Base-by-base conservation (phyloP, 2,888 invertebrate species). In the Nipponacmea schrenckii region DNA sequence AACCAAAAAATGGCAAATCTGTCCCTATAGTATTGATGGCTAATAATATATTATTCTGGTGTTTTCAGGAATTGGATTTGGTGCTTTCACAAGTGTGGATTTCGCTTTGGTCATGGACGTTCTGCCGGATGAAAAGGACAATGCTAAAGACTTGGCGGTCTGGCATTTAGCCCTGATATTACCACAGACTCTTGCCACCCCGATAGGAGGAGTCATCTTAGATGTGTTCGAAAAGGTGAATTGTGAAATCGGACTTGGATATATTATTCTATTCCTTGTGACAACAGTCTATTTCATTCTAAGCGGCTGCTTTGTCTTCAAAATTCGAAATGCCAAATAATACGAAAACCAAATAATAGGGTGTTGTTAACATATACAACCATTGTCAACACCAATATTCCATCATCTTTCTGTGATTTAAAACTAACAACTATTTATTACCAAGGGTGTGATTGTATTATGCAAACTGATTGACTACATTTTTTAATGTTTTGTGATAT, bases 81-180 rank as follows among this genome's bases (percentile, higher is more conserved):
- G 88, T 1, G 81, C 86, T 10, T 88, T 81, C 73, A 85, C 85
- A 76, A 83, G 87, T 1, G 87, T 88, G 8, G 88, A 88, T 74
- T 88, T 88, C 73, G 88, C 88, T 45, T 77, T 87, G 56, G 85
- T 88, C 17, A 87, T 88, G 87, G 88, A 88, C 70, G 85, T 88
- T 7, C 78, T 88, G 46, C 86, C 87, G 12, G 81, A 84, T 24
- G 86, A 86, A 45, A 81, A 78, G 71, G 85, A 86, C 69, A 87
- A 85, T 71, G 87, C 86, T 64, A 87, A 86, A 72, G 86, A 88
- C 76, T 83, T 88, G 27, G 88, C 87, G 2, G 86, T 88, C 14
- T 88, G 88, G 88, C 86, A 87, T 65, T 86, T 86, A 79, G 85
- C 88, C 3, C 79, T 88, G 26, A 81, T 88, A n/a, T 76, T 88